Conservation (phyloP, 2,797 vertebrate genomes). For the Podarcis siculus region DNA sequence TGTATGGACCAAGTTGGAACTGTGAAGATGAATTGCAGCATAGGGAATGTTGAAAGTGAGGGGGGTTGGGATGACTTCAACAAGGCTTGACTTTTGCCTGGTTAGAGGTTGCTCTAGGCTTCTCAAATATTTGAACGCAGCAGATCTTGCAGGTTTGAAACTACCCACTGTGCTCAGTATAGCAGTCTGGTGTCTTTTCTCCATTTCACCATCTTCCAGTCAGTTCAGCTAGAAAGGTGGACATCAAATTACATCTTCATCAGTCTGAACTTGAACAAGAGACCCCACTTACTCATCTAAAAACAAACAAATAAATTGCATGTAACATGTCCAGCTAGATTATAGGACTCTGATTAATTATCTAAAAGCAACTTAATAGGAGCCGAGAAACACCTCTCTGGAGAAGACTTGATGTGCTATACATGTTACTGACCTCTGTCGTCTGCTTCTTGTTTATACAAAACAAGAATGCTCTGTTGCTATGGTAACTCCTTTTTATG, state of each 20-base stretch:
- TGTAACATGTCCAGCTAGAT: not conserved
- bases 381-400: constrained; percentile 46
- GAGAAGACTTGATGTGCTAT: constrained; percentile 45
- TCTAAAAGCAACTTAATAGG: constrained; percentile 34
- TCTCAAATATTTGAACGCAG: not conserved
- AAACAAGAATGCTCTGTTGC: constrained; percentile 66
- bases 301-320: not conserved
- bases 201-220: not conserved
- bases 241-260: rapidly evolving
- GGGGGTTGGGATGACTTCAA: not conserved
- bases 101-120: not conserved
- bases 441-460: constrained; percentile 50
- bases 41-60: not conserved
- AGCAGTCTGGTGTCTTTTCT: not conserved
- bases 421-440: constrained; percentile 30
- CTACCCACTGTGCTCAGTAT: not conserved
- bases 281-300: not conserved
- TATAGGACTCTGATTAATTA: constrained; percentile 35
- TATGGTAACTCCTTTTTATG: constrained; percentile 65
- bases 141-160: not conserved
- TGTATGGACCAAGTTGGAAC: not conserved
- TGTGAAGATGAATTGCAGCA: not conserved
- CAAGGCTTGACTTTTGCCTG: not conserved
- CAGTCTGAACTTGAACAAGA: not conserved
- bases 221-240: not conserved